phyloP scores from a whole-genome alignment of 2,797 vertebrate species.

The Cygnus olor region DNA sequence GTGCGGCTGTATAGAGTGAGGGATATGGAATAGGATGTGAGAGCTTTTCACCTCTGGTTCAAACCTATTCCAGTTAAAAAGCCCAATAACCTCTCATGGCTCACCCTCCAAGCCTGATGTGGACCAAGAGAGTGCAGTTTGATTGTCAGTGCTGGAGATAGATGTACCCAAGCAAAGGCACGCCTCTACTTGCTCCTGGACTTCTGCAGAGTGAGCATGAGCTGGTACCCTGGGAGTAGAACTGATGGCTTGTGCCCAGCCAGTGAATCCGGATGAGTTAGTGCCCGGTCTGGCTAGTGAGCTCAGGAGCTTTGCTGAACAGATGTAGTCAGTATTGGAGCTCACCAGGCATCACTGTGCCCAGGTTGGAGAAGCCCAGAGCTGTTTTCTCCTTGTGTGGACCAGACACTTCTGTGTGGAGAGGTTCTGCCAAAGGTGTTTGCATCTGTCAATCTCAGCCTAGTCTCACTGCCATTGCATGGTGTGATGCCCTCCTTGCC shows the following conservation, averaged over 20 bases:
- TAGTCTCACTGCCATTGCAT: not conserved
- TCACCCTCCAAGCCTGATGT: not conserved
- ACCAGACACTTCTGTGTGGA: not conserved
- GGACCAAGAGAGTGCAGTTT: not conserved
- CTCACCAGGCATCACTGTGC: not conserved
- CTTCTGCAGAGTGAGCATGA: not conserved
- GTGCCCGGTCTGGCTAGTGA: too few species aligned
- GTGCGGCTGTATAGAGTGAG: not conserved
- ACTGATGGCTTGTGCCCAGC: not conserved
- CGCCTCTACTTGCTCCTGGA: not conserved
- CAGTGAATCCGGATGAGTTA: too few species aligned
- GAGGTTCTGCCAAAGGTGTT: not conserved
- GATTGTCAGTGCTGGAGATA: not conserved
- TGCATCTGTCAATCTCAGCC: not conserved
- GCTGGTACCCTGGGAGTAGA: not conserved
- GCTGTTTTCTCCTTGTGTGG: not conserved
- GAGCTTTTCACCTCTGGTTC: conserved; percentile 27
- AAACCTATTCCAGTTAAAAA: not conserved
- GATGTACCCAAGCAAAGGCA: not conserved
- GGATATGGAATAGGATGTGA: not conserved
- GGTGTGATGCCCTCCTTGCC: not conserved
- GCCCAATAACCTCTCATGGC: not conserved
- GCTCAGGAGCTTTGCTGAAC: not conserved
- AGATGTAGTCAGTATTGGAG: not conserved
- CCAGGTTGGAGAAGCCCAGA: not conserved